These are phyloP conservation scores for Polyploca ridens DNA, from an alignment of 2,888 invertebrate genomes.

Conservation along the genomic window DNA sequence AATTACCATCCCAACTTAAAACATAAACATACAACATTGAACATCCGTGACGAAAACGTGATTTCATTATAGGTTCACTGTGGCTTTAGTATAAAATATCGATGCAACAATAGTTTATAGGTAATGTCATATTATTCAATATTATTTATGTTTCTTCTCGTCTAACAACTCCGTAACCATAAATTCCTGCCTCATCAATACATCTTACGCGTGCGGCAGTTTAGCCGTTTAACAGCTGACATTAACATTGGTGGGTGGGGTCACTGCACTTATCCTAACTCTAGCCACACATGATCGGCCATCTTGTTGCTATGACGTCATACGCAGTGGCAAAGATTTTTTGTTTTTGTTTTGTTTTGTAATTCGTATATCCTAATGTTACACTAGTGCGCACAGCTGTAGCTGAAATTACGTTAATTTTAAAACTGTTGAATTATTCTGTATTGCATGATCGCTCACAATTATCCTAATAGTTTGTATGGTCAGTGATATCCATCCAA, in stretches of 20 bases:
- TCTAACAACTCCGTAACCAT: conserved; percentile 19
- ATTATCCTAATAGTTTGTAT: too few species aligned
- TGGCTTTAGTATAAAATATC: too few species aligned
- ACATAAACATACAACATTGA: too few species aligned
- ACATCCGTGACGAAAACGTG: too few species aligned
- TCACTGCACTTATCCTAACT: conserved; percentile 69
- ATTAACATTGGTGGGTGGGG: conserved; percentile 67
- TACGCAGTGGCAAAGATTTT: conserved; percentile 40
- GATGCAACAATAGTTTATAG: too few species aligned
- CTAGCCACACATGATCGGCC: conserved; percentile 59
- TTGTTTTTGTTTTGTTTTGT: conserved; percentile 31
- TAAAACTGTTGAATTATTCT: too few species aligned
- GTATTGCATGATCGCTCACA: too few species aligned
- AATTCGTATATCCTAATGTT: conserved; percentile 29
- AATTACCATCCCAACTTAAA: too few species aligned
- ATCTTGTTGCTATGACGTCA: conserved; percentile 63
- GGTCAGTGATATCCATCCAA: not conserved
- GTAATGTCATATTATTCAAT: too few species aligned
- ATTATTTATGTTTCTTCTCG: not conserved
- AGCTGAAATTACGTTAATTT: too few species aligned
- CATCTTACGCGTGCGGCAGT: conserved; percentile 33
- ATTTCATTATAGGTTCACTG: too few species aligned
- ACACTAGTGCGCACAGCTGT: not conserved
- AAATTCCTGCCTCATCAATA: conserved; percentile 39
- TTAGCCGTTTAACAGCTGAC: conserved; percentile 59